Conservation (phyloP, 2,888 invertebrate genomes). For the Eupithecia tripunctaria region DNA sequence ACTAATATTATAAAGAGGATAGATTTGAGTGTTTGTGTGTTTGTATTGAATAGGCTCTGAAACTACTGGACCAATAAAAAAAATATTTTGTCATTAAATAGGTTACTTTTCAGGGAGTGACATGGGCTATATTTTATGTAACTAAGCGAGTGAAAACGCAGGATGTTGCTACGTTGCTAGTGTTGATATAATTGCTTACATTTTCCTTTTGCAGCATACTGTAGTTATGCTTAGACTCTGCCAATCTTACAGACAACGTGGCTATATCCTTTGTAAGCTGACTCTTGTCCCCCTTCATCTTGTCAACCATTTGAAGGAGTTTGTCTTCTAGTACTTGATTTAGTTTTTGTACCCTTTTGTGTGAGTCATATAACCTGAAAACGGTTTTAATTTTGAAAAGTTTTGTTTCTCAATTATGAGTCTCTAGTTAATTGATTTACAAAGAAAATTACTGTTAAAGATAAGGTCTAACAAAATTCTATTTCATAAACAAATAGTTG, state of each 20-base stretch:
- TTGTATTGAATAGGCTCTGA: too few species aligned
- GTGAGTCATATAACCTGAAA: conserved; percentile 94
- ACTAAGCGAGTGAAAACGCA: too few species aligned
- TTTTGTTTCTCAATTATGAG: neutral
- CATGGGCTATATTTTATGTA: too few species aligned
- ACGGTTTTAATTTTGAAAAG: neutral
- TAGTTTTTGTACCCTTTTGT: conserved; percentile 96
- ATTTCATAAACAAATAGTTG: too few species aligned
- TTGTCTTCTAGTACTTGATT: conserved; percentile 98
- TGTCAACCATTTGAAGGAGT: conserved; percentile 94
- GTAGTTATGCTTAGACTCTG: conserved; percentile 93
- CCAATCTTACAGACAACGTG: conserved; percentile 91
- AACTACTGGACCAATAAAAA: too few species aligned
- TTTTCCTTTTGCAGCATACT: conserved; percentile 94
- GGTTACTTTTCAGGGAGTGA: too few species aligned
- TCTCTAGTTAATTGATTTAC: too few species aligned
- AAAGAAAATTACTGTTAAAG: neutral
- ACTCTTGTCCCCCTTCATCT: conserved; percentile 95
- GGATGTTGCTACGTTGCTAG: too few species aligned
- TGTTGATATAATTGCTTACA: conserved; percentile 79
- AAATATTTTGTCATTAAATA: too few species aligned
- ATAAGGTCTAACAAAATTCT: too few species aligned
- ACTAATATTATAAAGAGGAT: too few species aligned
- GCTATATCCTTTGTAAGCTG: conserved; percentile 94
- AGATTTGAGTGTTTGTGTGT: too few species aligned